Evolutionary conservation across 2,888 invertebrate genomes (phyloP).

Genomic region (Oegoconia quadripuncta): DNA sequence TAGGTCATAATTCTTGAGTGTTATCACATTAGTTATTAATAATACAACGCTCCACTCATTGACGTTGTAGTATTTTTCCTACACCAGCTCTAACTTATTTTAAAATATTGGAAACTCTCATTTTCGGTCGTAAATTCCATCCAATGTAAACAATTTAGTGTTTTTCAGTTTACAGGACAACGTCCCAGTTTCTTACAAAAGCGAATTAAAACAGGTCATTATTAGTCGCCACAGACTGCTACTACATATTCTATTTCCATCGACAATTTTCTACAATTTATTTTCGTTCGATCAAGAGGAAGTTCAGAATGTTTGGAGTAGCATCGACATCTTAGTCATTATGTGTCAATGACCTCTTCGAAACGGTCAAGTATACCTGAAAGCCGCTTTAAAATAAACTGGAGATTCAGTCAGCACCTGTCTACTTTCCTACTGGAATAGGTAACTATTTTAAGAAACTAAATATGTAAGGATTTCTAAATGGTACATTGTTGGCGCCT

Average conservation of each 20-base stretch:
- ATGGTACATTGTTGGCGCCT: too few relatives aligned
- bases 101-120: neutral
- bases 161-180: constrained; percentile 9
- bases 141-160: constrained; percentile 2
- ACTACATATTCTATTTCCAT: neutral
- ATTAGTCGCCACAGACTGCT: neutral
- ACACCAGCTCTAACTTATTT: neutral
- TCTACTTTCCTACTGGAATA: too few relatives aligned
- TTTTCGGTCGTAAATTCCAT: neutral
- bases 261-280: neutral
- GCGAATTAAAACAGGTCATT: constrained; percentile 1
- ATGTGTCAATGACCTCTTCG: constrained; percentile 14
- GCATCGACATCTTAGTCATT: constrained; percentile 14
- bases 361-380: constrained; percentile 13
- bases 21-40: too few relatives aligned
- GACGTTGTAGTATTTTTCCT: neutral
- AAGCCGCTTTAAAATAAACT: constrained; percentile 5
- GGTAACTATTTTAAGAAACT: too few relatives aligned
- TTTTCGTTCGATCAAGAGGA: neutral
- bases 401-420: too few relatives aligned
- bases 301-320: neutral
- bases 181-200: constrained; percentile 3
- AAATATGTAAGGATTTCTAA: too few relatives aligned
- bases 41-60: too few relatives aligned
- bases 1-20: too few relatives aligned